Base-by-base conservation (phyloP, 2,797 vertebrate genomes). In the Loriculus beryllinus region DNA sequence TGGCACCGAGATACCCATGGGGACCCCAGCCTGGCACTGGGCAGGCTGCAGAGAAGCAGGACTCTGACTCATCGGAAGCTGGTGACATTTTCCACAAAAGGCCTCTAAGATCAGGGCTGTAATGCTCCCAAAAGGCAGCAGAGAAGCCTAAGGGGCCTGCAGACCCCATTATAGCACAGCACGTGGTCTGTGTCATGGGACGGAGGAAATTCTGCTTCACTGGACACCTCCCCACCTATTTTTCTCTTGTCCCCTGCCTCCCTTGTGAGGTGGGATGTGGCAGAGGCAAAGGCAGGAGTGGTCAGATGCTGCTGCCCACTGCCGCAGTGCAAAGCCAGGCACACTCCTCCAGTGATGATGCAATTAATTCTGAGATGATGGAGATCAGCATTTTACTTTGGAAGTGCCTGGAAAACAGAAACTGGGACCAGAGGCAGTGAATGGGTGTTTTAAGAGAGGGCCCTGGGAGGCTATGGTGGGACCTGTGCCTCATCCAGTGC, bases 61-160 rank as follows among this genome's bases (percentile, higher is more conserved):
- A 15, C 89, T 68, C 70, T 95, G 95, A 95, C 95, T 94, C 92
- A 86, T 92, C 14, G 0, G 83, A 29, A 84, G 74, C 92, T 93
- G 93, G 88, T 95, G 93, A 90, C 92, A 89, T 96, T 96, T 96
- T 63, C 81, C 86, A 82, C 86, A 84, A 93, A 93, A 86, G 94
- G 82, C 71, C 64, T 91, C 5, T 0, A 54, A 72, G 70, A 79
- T 42, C 59, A 22, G 75, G 78, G 84, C 68, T 77, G 18, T 48
- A 52, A 80, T 65, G 87, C 54, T 93, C 70, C 81, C 81, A 80
- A 72, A 42, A 69, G 67, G 78, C 93, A 93, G 82, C 63, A 62
- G 54, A 88, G 75, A 63, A 89, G 89, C 87, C 93, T 87, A 22
- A 93, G 87, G 91, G 84, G 29, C 77, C 82, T 59, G 75, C 29